A percentile compares a stretch with the other conserved stretches of the same genome.
These are phyloP conservation scores for Varecia variegata DNA, from an alignment of 2,797 vertebrate genomes.

Conservation along the genomic window DNA sequence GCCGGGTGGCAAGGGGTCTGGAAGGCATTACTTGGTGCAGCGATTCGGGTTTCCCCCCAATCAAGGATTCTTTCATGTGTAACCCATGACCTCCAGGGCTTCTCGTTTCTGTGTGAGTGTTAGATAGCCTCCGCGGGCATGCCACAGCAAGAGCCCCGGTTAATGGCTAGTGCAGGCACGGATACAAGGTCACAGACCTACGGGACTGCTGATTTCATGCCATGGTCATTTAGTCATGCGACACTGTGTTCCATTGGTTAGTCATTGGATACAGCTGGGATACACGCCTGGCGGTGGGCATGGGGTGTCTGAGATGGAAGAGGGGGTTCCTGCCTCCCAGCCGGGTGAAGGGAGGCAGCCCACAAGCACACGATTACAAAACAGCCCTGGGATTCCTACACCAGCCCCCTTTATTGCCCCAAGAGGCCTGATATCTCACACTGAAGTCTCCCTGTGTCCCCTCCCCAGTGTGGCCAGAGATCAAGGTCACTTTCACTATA, in stretches of 20 bases:
- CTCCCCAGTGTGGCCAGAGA: rapidly evolving
- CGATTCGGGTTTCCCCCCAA: rapidly evolving
- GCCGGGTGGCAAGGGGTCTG: not conserved
- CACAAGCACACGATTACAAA: rapidly evolving
- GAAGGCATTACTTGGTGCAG: not conserved
- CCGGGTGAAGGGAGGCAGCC: not conserved
- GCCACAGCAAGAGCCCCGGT: too few species aligned
- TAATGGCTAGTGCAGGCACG: not conserved
- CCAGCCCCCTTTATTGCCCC: too few species aligned
- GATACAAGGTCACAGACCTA: not conserved
- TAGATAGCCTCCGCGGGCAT: not conserved
- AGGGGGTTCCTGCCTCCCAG: not conserved
- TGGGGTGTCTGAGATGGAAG: too few species aligned
- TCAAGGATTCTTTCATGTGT: not conserved
- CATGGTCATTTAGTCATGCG: rapidly evolving
- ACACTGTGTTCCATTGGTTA: rapidly evolving
- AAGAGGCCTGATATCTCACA: not conserved
- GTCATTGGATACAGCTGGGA: not conserved
- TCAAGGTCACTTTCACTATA: rapidly evolving
- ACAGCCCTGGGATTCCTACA: too few species aligned
- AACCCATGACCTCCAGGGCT: not conserved
- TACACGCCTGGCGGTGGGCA: rapidly evolving
- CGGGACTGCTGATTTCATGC: rapidly evolving
- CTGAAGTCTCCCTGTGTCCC: not conserved
- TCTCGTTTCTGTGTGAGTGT: not conserved